Evolutionary conservation across 2,797 vertebrate species (phyloP).

Genomic region (Ctenosaura bakeri): DNA sequence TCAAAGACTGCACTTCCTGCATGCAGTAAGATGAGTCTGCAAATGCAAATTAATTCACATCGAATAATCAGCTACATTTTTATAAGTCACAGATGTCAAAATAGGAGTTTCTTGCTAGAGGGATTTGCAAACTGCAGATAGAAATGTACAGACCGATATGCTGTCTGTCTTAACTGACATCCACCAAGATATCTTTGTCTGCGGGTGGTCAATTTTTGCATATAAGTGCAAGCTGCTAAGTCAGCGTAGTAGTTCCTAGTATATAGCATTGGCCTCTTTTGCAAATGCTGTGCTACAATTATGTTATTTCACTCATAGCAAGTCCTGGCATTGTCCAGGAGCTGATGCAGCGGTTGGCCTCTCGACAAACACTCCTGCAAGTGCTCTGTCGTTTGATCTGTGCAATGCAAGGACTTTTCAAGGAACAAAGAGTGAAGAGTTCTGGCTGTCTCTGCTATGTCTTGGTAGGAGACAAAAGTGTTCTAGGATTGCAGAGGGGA

Average conservation of each 20-base stretch:
- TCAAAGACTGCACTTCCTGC: constrained; percentile 37
- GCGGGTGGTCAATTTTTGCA: neutral
- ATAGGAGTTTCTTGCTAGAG: neutral
- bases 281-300: neutral
- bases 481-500: neutral
- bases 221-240: neutral
- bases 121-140: neutral
- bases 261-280: neutral
- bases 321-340: neutral
- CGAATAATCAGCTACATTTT: constrained; percentile 7
- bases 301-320: neutral
- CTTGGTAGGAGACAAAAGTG: neutral
- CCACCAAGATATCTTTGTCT: neutral
- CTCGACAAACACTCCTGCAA: neutral
- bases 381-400: neutral
- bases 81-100: neutral
- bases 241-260: neutral
- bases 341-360: neutral
- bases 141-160: neutral
- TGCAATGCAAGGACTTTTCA: neutral
- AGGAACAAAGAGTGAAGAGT: neutral
- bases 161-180: neutral
- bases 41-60: constrained; percentile 33
- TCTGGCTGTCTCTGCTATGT: neutral
- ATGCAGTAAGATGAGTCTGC: constrained; percentile 22